Evolutionary conservation across 2,888 invertebrate genomes (phyloP), one percentile per base, ranked within the genome.

Genomic region (Volucella bombylans): DNA sequence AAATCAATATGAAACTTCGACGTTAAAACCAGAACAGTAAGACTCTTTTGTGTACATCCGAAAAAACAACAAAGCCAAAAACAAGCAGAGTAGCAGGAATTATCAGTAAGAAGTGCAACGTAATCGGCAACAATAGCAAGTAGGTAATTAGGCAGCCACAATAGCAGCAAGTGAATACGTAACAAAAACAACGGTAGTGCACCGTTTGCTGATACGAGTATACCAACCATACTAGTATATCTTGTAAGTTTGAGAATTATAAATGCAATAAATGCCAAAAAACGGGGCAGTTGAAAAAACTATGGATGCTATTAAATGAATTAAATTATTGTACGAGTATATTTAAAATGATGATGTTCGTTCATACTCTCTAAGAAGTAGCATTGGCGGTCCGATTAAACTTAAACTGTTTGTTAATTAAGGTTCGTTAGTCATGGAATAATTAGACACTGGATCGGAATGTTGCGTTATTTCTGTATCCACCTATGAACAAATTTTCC

Each of bases 251-350:
- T 49, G 82, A 74, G 41, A 68, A 81, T 55, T 76, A 59, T 38
- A 76, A 77, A 45, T 86, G 87, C 38, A 87, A 82, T 3, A 68
- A 74, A n/a, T 86, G 81, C 49, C 68, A 82, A 18, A 59, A n/a
- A n/a, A n/a, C n/a, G n/a, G n/a, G n/a, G n/a, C n/a, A n/a, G n/a
- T n/a, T n/a, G n/a, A n/a, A n/a, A n/a, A n/a, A n/a, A n/a, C n/a
- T n/a, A n/a, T n/a, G n/a, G n/a, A n/a, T n/a, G n/a, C n/a, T n/a
- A n/a, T n/a, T n/a, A n/a, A n/a, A n/a, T n/a, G n/a, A n/a, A n/a
- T n/a, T n/a, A n/a, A n/a, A n/a, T n/a, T n/a, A n/a, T n/a, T n/a
- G n/a, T n/a, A n/a, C n/a, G n/a, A n/a, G n/a, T n/a, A n/a, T n/a
- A n/a, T n/a, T n/a, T n/a, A n/a, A n/a, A n/a, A n/a, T n/a, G n/a